These are phyloP conservation scores for Onthophagus taurus DNA, from an alignment of 1,140 invertebrate species.

Conservation along the genomic window DNA sequence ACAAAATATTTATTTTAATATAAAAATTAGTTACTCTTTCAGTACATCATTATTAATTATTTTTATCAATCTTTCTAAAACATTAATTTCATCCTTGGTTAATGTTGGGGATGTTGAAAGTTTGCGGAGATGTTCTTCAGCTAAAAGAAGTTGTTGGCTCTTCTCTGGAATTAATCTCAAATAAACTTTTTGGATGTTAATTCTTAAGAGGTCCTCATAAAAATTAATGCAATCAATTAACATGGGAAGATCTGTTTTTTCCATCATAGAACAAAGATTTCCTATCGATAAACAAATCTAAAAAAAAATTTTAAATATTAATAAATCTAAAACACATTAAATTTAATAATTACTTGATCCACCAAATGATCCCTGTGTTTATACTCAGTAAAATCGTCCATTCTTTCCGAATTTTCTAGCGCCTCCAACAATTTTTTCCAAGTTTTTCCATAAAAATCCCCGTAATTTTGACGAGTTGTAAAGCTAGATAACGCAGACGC, in stretches of 20 bases:
- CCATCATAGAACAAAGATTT: constrained; percentile 26
- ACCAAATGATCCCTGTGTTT: constrained; percentile 66
- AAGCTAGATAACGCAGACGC: constrained; percentile 61
- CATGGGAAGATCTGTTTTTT: constrained; percentile 21
- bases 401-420: constrained; percentile 60
- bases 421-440: constrained; percentile 62
- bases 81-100: no score
- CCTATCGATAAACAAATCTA: constrained; percentile 31
- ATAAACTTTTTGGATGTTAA: constrained; percentile 23
- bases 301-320: constrained; percentile 13
- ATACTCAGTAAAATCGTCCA: constrained; percentile 72
- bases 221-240: constrained; percentile 18
- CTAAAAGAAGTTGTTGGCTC: constrained; percentile 20
- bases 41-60: no score
- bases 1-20: no score
- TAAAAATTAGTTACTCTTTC: no score
- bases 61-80: no score
- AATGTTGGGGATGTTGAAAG: no score
- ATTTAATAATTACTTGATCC: constrained; percentile 45
- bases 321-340: background rate
- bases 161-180: constrained; percentile 33
- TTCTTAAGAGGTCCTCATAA: constrained; percentile 23
- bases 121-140: constrained; percentile 17
- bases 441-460: constrained; percentile 45
- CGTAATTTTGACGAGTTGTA: constrained; percentile 47